Base-by-base conservation (phyloP, 2,113 vertebrate genomes). In the Salvelinus sp. region DNA sequence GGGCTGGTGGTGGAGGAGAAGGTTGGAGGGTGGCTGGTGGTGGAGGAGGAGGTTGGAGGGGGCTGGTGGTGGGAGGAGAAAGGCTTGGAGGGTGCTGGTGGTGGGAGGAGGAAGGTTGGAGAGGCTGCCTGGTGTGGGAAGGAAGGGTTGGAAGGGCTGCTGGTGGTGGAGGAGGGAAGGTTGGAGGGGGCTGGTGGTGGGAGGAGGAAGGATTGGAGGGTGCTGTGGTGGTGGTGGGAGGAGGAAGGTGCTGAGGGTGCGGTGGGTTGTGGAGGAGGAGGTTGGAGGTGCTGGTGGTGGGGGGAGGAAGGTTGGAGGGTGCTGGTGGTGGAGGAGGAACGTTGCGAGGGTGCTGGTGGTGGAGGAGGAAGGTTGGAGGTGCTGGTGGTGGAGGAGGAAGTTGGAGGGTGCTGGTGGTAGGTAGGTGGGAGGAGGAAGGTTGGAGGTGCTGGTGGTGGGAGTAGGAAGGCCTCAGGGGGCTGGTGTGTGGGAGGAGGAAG, bases 131-230 rank as follows among this genome's bases (percentile, higher is more conserved):
- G 79, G 84, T 48, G 65, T 47, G 54, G 65, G 25, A 73, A 57
- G 27, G 25, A 50, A 12, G 44, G n/a, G n/a, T n/a, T n/a, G n/a
- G n/a, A n/a, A n/a, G n/a, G n/a, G n/a, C n/a, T n/a, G n/a, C n/a
- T n/a, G n/a, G n/a, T n/a, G n/a, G n/a, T n/a, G n/a, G n/a, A n/a
- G n/a, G n/a, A n/a, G n/a, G n/a, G 1, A 33, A 33, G 30, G 64
- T 18, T 54, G 80, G 74, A 73, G 78, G 88, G 80, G 78, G 81
- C 81, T 80, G 79, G 84, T 48, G n/a, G 65, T 47, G 54, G 65
- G 25, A 73, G 54, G 47, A 57, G 27, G 25, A 50, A 12, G 44
- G 70, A n/a, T 12, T 54, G 54, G 60, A 22, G 47, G 30, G 25
- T 18, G 73, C 68, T n/a, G n/a, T 57, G 66, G 54, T 67, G 23